Conservation (phyloP, 2,797 vertebrate species). For the Zalophus californianus region DNA sequence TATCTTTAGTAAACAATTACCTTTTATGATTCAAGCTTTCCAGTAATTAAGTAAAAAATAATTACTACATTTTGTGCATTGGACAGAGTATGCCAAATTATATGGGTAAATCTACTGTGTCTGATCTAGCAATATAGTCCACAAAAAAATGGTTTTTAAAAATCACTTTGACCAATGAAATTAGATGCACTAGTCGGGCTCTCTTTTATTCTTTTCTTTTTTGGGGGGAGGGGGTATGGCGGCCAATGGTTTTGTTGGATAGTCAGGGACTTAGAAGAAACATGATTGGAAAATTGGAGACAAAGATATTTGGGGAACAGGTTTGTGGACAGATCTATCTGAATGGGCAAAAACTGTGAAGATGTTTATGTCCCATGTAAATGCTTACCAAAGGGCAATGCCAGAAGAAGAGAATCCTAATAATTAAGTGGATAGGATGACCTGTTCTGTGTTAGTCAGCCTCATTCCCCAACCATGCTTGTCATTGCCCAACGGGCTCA, state of each 20-base stretch:
- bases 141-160: not conserved
- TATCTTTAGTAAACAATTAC: not conserved
- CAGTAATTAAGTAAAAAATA: constrained; percentile 20
- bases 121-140: not conserved
- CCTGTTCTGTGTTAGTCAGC: not conserved
- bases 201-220: not conserved
- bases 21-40: constrained; percentile 24
- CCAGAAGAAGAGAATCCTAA: not conserved
- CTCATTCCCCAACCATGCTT: not conserved
- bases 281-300: not conserved
- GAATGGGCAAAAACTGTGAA: not conserved
- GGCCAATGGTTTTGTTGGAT: not conserved
- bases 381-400: not conserved
- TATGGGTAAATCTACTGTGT: not conserved
- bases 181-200: not conserved
- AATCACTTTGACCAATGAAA: not conserved
- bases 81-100: not conserved
- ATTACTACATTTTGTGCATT: constrained; percentile 13
- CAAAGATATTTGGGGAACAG: not conserved
- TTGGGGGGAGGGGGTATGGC: not conserved
- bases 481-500: not conserved
- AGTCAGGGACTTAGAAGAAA: not conserved
- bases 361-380: not conserved
- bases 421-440: not conserved
- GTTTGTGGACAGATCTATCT: not conserved